These are phyloP conservation scores for Drosophila subsilvestris DNA, from an alignment of 2,888 invertebrate genomes.

Conservation along the genomic window DNA sequence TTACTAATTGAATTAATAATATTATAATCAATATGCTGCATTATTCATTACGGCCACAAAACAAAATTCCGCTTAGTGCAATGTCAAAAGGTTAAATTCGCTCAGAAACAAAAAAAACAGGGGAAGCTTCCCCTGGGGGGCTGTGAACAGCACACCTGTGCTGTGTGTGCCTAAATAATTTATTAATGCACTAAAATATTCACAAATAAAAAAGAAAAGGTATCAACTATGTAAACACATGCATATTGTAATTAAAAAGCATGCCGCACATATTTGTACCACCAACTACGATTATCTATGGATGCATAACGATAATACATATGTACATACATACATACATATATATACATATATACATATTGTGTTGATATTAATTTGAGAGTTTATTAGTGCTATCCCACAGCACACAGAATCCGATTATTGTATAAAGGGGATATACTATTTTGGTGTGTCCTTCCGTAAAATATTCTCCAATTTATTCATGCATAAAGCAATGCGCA, in stretches of 20 bases:
- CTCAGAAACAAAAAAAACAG: background rate
- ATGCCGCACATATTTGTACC: constrained; percentile 14
- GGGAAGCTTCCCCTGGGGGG: constrained; percentile 10
- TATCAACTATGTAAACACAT: constrained; percentile 25
- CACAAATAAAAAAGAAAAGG: constrained; percentile 28
- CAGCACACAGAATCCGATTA: constrained; percentile 17
- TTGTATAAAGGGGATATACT: constrained; percentile 11
- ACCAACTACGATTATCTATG: constrained; percentile 20
- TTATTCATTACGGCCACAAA: constrained; percentile 39
- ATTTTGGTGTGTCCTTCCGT: constrained; percentile 2
- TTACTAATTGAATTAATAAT: constrained; percentile 70
- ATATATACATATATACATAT: background rate
- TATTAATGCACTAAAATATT: constrained; percentile 51
- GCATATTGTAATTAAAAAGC: constrained; percentile 43
- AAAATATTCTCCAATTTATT: constrained; percentile 55
- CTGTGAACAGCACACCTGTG: constrained; percentile 21
- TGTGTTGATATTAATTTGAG: constrained; percentile 62
- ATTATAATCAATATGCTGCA: constrained; percentile 44
- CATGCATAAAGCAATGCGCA: constrained; percentile 50
- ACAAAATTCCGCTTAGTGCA: constrained; percentile 39
- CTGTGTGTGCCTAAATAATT: constrained; percentile 56
- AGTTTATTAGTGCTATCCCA: constrained; percentile 56
- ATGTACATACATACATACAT: constrained; percentile 5
- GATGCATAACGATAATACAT: constrained; percentile 24
- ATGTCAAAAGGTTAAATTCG: constrained; percentile 57